Evolutionary conservation across 2,797 vertebrate species (phyloP).

Genomic region (Brachyalestes nurse): DNA sequence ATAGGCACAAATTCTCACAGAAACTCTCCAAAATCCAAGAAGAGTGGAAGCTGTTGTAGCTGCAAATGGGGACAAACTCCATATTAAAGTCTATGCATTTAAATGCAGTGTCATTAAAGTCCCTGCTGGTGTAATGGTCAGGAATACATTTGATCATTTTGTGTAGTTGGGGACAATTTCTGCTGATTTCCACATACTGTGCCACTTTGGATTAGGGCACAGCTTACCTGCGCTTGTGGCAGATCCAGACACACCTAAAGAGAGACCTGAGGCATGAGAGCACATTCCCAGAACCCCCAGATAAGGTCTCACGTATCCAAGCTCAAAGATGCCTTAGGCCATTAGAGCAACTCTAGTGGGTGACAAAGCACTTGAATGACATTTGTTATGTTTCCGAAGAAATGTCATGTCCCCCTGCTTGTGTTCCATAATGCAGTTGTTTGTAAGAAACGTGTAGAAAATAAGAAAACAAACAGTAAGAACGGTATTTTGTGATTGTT

Average conservation of each 20-base stretch:
- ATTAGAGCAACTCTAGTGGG: background rate
- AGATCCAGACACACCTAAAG: background rate
- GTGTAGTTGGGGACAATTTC: background rate
- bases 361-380: background rate
- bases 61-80: too few species aligned
- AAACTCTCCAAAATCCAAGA: background rate
- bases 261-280: conserved; percentile 1
- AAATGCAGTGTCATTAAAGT: too few species aligned
- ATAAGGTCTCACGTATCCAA: background rate
- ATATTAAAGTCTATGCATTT: too few species aligned
- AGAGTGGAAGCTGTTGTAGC: too few species aligned
- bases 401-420: background rate
- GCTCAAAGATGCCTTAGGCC: background rate
- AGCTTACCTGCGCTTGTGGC: background rate
- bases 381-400: background rate
- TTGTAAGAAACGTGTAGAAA: background rate
- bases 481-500: background rate
- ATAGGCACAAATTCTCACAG: too few species aligned
- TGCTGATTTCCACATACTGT: conserved; percentile 17
- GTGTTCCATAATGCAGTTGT: background rate
- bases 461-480: background rate
- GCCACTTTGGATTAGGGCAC: background rate
- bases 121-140: too few species aligned
- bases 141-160: too few species aligned
- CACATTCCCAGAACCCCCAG: background rate